Conservation (phyloP, 2,888 invertebrate genomes). For the Unio pictorum region DNA sequence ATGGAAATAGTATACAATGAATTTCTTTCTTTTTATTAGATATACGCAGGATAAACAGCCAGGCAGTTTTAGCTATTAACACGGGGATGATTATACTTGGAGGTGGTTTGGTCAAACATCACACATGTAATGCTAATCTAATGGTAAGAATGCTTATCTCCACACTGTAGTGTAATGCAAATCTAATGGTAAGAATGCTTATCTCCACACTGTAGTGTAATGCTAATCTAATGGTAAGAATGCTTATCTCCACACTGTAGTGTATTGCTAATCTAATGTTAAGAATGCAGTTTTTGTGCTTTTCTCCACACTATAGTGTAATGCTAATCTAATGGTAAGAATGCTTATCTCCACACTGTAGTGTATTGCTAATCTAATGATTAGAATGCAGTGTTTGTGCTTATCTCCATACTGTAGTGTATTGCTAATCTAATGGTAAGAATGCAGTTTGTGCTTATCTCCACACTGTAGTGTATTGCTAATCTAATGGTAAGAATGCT, state of each 20-base stretch:
- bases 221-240: constrained; percentile 90
- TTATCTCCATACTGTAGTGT: too few species aligned
- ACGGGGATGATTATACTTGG: constrained; percentile 98
- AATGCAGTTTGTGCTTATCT: too few species aligned
- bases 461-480: constrained; percentile 81
- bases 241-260: too few species aligned
- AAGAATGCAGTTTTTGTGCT: too few species aligned
- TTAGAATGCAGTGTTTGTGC: too few species aligned
- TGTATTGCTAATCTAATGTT: too few species aligned
- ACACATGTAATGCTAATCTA: constrained; percentile 94
- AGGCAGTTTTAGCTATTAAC: constrained; percentile 92
- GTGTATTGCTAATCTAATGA: too few species aligned
- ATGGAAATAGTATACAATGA: too few species aligned
- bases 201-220: constrained; percentile 77
- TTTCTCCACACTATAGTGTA: too few species aligned
- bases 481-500: constrained; percentile 88
- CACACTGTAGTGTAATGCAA: constrained; percentile 76
- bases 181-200: constrained; percentile 89
- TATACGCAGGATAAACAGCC: constrained; percentile 89
- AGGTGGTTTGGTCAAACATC: constrained; percentile 98
- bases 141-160: constrained; percentile 1
- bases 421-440: too few species aligned
- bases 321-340: too few species aligned
- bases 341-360: too few species aligned
- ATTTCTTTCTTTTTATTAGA: constrained; percentile 75